Base-by-base conservation (phyloP, 2,113 vertebrate genomes). In the Haplochromis vanheusdeni region DNA sequence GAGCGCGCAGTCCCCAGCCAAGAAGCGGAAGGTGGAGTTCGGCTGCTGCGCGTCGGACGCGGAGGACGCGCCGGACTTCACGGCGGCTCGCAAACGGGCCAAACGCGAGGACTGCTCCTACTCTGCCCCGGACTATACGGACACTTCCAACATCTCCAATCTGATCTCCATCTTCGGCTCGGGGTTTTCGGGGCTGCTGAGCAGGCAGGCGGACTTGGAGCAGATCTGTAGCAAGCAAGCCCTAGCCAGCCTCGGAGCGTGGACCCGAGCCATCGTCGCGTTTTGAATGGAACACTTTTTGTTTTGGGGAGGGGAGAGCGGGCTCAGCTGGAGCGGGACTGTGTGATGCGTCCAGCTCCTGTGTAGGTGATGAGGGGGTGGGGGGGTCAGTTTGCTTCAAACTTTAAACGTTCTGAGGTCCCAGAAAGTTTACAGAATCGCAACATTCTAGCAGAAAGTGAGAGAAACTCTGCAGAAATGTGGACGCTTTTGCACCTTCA, bases 91-190 rank as follows among this genome's bases (percentile, higher is more conserved):
- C 86, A 99, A 99, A 92, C 95, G 98, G 89, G 96, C 96, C 51
- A 97, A 97, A 83, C 97, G 98, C 79, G 98, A 98, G 94, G 98
- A 98, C 94, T 97, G 97, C 68, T 81, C 87, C 7, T 96, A 92
- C 94, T 89, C 96, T 6, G 16, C 26, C 79, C 91, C 96, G 80
- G 96, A 97, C 86, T 94, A 90, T 83, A 95, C 97, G 93, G 98
- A 99, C 96, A 94, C 97, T 40, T 97, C 97, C 94, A 98, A 99
- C 97, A 99, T 99, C 96, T 98, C 98, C 96, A 98, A 97, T 95
- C 96, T 99, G 92, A 99, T 99, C 95, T 98, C 98, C 93, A 99
- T 99, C 96, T 99, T 99, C 94, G 98, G 98, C 82, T 98, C 97
- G 92, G 98, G 98, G 83, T 99, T 99, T 91, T 96, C 97, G 17